These are phyloP conservation scores for Alectoris magna DNA, from an alignment of 2,797 vertebrate species.

Conservation along the genomic window DNA sequence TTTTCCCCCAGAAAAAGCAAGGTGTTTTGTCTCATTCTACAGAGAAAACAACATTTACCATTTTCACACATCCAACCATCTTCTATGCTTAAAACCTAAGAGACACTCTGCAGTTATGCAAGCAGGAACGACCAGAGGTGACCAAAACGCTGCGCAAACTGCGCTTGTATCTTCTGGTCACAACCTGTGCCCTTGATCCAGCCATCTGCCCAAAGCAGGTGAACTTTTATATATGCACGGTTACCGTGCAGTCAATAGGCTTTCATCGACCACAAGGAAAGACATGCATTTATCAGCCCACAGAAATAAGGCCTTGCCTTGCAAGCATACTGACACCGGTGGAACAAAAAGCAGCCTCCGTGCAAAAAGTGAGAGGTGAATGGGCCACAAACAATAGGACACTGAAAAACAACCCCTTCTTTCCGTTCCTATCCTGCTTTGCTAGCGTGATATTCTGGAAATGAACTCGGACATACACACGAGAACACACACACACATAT, in stretches of 20 bases:
- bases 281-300: neutral
- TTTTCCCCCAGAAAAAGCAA: neutral
- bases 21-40: neutral
- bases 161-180: neutral
- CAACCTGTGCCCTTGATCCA: neutral
- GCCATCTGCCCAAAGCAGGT: neutral
- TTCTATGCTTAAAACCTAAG: neutral
- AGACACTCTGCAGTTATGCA: neutral
- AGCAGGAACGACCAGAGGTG: neutral
- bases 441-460: neutral
- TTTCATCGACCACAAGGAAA: neutral
- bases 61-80: neutral
- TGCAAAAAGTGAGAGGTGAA: slow-evolving; percentile 52
- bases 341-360: slow-evolving; percentile 53
- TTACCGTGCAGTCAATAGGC: neutral
- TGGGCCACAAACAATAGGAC: slow-evolving; percentile 31
- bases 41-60: neutral
- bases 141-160: neutral
- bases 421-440: neutral
- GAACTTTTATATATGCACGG: neutral
- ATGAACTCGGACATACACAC: neutral
- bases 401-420: slow-evolving; percentile 14
- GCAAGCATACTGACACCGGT: neutral
- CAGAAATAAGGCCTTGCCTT: slow-evolving; percentile 1
- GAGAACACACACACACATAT: neutral